Evolutionary conservation across 2,888 invertebrate genomes (phyloP), one percentile per base, ranked within the genome.

Genomic region (Syrphus vitripennis): DNA sequence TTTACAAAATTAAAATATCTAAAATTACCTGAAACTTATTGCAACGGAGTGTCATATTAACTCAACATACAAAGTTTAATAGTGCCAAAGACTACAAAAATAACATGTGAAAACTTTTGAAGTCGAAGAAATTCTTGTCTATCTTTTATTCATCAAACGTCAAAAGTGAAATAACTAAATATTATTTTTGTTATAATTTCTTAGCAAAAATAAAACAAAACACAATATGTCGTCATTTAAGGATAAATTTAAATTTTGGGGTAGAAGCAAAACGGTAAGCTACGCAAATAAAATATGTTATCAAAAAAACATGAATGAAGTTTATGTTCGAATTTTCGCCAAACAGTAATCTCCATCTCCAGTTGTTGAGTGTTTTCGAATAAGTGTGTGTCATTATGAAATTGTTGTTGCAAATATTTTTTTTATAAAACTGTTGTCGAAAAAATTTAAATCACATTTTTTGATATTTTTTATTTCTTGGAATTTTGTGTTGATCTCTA

Each of bases 181-280:
- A 21, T 59, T 24, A 2, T 0, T 42, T 50, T 31, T 31, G 4
- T 9, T 34, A 34, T 26, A 45, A 45, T 19, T 29, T 24, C 16
- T 9, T 40, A 45, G 16, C 1, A 2, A 3, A 24, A 63, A n/a
- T 9, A n/a, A 63, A 42, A 61, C 14, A 29, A 19, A 6, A 9
- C 4, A 57, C 70, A 88, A 84, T 76, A 92, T 92, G 92, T 90
- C 92, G 87, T 92, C 92, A 50, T 91, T 92, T 83, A 92, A 91
- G 89, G 92, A 92, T 88, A 92, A 91, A 89, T 91, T 92, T 80
- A 92, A 91, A 89, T 89, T 92, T 75, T 92, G 92, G 92, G 89
- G 89, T 57, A 90, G 91, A 89, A 91, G 90, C 57, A 90, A 91
- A 89, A 91, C 91, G 93, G 92, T 92, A 90, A 91, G 67, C 7